These are phyloP conservation scores for Peromyscus nudipes DNA, from an alignment of 2,797 vertebrate genomes.

Conservation along the genomic window DNA sequence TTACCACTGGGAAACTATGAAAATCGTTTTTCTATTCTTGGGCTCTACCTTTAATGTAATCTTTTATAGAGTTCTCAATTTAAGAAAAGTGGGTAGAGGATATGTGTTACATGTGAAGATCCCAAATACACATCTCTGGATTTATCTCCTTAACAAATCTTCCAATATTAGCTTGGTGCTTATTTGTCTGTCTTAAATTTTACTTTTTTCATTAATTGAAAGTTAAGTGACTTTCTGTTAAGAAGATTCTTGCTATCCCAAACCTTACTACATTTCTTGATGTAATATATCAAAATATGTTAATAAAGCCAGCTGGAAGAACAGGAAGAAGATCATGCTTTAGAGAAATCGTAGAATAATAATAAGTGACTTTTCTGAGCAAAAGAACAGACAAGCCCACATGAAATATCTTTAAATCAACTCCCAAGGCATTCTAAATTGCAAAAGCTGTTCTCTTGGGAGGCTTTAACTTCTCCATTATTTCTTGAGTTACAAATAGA, in stretches of 20 bases:
- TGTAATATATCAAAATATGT: constrained; percentile 44
- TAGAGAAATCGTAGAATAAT: constrained; percentile 53
- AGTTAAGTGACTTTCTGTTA: constrained; percentile 37
- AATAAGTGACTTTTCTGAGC: constrained; percentile 66
- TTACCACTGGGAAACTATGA: not conserved
- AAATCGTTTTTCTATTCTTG: not conserved
- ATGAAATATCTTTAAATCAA: constrained; percentile 75
- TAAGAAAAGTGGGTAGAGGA: not conserved
- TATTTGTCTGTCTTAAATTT: not conserved
- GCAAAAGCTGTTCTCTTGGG: constrained; percentile 66
- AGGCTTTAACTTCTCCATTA: constrained; percentile 70
- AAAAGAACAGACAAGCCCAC: constrained; percentile 60
- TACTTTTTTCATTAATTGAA: constrained; percentile 32
- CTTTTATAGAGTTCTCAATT: not conserved
- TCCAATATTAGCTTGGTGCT: not conserved
- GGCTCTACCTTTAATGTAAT: not conserved
- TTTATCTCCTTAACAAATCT: constrained; percentile 7
- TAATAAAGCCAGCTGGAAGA: constrained; percentile 36
- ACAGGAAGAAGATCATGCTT: constrained; percentile 28
- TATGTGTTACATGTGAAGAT: not conserved
- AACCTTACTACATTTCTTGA: not conserved
- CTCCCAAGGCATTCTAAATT: constrained; percentile 72
- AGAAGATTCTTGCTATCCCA: not conserved
- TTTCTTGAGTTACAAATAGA: constrained; percentile 73
- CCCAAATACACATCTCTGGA: not conserved